Evolutionary conservation across 2,888 invertebrate species (phyloP), one percentile per base, ranked within the genome.

Genomic region (Drosophila neotestacea): DNA sequence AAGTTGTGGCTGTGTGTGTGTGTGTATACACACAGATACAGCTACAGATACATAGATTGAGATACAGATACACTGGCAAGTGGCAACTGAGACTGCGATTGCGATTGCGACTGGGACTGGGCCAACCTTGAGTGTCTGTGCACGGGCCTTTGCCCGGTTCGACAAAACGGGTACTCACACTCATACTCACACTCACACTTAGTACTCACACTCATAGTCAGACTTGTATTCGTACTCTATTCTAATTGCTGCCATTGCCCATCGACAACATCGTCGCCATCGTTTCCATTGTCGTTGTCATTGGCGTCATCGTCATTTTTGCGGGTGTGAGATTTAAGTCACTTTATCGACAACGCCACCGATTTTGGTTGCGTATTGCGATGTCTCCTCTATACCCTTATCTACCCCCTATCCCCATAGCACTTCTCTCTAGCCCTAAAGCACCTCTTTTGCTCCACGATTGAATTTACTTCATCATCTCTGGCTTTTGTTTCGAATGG

Each of bases 321-420:
- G 22, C 22, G 22, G 22, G 22, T 22, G 22, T 22, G 22, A 22
- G 22, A 22, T 22, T 22, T 22, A 22, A 22, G 22, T 22, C 22
- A 22, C 22, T 22, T 22, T 22, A 22, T 58, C 56, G 64, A 64
- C 74, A 6, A 50, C 56, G 64, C 67, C 74, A 55, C 73, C 86
- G 89, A 78, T 89, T 85, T 84, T 77, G 69, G 79, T 86, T 86
- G 67, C 72, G 65, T 85, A 76, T 84, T 52, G 73, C 74, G 36
- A 59, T 80, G 86, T 81, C 86, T 54, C 44, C 41, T 50, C 22
- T 3, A 22, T 22, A 22, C 22, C 34, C n/a, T n/a, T 1, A 9
- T 42, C 27, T 34, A 1, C 7, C 0, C 13, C 7, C 0, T 4
- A 9, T 42, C 22, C 36, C 38, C 34, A 16, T 34, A n/a, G 16